Evolutionary conservation across 35 echinoderm and acorn worm genomes (phyloP).

Genomic region (Holothuria glaberrima): DNA sequence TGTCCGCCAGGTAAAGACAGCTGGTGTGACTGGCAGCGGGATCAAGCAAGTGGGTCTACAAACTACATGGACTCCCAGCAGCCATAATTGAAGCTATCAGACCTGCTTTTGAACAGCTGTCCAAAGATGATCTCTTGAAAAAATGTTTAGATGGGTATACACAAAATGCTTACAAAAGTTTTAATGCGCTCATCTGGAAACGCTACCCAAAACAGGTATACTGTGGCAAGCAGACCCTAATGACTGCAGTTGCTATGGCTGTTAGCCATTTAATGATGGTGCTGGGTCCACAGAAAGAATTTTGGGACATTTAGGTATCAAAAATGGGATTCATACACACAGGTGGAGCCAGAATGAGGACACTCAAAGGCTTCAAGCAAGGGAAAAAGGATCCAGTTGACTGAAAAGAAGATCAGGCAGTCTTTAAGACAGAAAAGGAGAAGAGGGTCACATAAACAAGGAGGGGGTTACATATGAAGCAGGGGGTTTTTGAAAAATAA

Average conservation of each 20-base stretch:
- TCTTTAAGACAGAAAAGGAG: conserved; percentile 1
- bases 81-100: conserved; percentile 19
- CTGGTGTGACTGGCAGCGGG: conserved; percentile 19
- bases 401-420: conserved; percentile 37
- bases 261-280: conserved; percentile 60
- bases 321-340: neutral
- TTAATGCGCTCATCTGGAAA: conserved; percentile 32
- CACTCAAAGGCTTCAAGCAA: neutral
- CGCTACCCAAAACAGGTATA: conserved; percentile 18
- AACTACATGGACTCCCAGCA: conserved; percentile 13
- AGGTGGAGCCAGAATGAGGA: conserved; percentile 7
- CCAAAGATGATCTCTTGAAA: neutral
- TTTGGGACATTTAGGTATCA: conserved; percentile 1
- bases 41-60: neutral
- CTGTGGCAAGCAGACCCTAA: neutral
- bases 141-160: conserved; percentile 49
- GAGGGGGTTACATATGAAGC: conserved; percentile 50
- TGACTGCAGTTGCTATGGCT: conserved; percentile 12
- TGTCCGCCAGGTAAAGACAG: conserved; percentile 19
- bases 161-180: conserved; percentile 35
- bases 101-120: neutral
- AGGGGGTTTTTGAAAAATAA: neutral
- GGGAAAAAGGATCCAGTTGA: neutral
- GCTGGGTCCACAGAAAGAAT: neutral
- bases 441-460: neutral